phyloP scores from a whole-genome alignment of 2,888 invertebrate species.

The Platycnemis pennipes region DNA sequence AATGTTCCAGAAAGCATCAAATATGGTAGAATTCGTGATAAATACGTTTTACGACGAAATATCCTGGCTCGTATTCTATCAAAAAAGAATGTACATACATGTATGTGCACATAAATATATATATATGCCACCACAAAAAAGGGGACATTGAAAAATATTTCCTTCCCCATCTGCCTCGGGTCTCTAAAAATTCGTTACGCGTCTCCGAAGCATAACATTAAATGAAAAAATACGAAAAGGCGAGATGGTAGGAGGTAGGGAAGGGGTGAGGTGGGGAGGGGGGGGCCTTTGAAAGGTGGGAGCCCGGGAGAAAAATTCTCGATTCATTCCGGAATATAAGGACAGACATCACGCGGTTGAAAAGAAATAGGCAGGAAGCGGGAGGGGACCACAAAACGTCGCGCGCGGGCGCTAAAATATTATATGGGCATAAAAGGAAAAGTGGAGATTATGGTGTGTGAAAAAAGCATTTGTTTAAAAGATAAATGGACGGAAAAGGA shows the following conservation, averaged over 20 bases:
- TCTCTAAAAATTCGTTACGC: conserved; percentile 21
- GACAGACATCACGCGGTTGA: conserved; percentile 31
- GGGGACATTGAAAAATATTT: conserved; percentile 8
- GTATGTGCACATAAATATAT: background rate
- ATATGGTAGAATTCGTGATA: background rate
- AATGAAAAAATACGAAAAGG: background rate
- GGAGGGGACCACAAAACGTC: background rate
- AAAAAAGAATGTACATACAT: background rate
- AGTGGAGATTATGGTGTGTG: conserved; percentile 39
- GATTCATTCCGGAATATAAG: conserved; percentile 8
- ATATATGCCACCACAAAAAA: too few relatives aligned
- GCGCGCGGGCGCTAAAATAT: conserved; percentile 9
- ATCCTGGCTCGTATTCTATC: background rate
- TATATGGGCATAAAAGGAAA: conserved; percentile 36
- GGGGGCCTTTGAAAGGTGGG: background rate
- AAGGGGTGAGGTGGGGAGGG: background rate
- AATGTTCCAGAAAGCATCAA: background rate
- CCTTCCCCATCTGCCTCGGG: background rate
- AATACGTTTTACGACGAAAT: background rate
- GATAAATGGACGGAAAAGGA: conserved; percentile 31
- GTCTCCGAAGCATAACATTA: conserved; percentile 26
- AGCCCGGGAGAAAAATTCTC: background rate
- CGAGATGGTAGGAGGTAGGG: too few relatives aligned
- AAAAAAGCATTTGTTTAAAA: conserved; percentile 39
- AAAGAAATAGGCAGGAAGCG: conserved; percentile 28